Conservation (phyloP, 2,888 invertebrate species). For the Marronus borbonicus region DNA sequence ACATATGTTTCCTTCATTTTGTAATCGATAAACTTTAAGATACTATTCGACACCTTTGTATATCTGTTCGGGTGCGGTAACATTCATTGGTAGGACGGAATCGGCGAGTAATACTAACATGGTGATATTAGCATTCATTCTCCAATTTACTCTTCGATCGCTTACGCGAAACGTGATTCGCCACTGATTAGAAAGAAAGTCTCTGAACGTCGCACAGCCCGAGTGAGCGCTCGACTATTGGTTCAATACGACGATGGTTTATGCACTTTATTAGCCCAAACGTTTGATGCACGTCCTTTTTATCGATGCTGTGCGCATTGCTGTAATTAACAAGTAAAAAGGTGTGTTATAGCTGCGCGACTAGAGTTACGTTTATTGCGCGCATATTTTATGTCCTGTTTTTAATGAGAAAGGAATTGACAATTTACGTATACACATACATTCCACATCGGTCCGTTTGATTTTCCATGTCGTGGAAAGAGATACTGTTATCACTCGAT, state of each 20-base stretch:
- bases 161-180: constrained; percentile 28
- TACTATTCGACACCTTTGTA: too few relatives aligned
- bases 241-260: constrained; percentile 8
- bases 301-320: background rate
- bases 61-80: constrained; percentile 22
- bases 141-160: background rate
- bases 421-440: constrained; percentile 31
- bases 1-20: too few relatives aligned
- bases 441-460: constrained; percentile 31
- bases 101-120: constrained; percentile 20
- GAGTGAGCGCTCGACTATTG: constrained; percentile 12
- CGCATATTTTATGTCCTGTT: constrained; percentile 32
- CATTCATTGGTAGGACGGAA: background rate
- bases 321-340: constrained; percentile 37
- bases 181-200: constrained; percentile 33
- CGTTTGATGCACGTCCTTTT: constrained; percentile 32
- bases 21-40: too few relatives aligned
- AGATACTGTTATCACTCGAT: constrained; percentile 37
- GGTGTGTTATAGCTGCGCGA: constrained; percentile 29
- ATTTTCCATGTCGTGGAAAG: constrained; percentile 21
- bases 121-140: constrained; percentile 23
- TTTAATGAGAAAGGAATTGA: constrained; percentile 40
- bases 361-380: constrained; percentile 34
- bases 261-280: constrained; percentile 15
- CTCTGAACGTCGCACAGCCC: background rate